Evolutionary conservation across 1,140 invertebrate genomes (phyloP).

Genomic region (Amyelois transitella): DNA sequence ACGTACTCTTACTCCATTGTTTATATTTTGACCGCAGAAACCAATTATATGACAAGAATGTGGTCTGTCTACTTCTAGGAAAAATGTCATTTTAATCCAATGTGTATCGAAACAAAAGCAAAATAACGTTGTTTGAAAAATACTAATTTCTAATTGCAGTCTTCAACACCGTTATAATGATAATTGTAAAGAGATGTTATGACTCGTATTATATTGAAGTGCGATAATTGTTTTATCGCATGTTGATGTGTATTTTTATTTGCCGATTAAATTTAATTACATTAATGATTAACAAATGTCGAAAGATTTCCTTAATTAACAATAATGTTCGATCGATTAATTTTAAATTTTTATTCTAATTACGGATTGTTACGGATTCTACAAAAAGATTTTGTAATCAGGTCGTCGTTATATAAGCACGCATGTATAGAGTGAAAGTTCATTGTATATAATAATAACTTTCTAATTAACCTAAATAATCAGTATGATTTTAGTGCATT

Average conservation of each 20-base stretch:
- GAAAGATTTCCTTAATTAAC: background rate
- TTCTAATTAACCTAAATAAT: slow-evolving; percentile 1
- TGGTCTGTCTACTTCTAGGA: too few species aligned
- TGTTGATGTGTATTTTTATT: background rate
- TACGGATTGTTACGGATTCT: too few species aligned
- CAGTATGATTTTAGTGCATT: background rate
- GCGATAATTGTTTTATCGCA: background rate
- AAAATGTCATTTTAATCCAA: too few species aligned
- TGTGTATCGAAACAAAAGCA: too few species aligned
- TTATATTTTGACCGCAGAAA: too few species aligned
- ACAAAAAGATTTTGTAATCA: background rate
- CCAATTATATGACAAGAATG: too few species aligned
- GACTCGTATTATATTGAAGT: background rate
- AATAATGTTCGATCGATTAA: background rate
- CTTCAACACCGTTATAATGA: too few species aligned
- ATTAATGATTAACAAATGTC: background rate
- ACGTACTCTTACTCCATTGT: too few species aligned
- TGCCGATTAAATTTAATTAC: background rate
- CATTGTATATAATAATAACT: slow-evolving; percentile 1
- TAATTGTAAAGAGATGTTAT: too few species aligned
- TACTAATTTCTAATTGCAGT: too few species aligned
- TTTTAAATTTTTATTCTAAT: background rate
- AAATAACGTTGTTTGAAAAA: too few species aligned
- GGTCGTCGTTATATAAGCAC: slow-evolving; percentile 1
- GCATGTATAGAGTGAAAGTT: slow-evolving; percentile 1